phyloP scores from a whole-genome alignment of 1,140 invertebrate species.

The Saxidomus purpurata region DNA sequence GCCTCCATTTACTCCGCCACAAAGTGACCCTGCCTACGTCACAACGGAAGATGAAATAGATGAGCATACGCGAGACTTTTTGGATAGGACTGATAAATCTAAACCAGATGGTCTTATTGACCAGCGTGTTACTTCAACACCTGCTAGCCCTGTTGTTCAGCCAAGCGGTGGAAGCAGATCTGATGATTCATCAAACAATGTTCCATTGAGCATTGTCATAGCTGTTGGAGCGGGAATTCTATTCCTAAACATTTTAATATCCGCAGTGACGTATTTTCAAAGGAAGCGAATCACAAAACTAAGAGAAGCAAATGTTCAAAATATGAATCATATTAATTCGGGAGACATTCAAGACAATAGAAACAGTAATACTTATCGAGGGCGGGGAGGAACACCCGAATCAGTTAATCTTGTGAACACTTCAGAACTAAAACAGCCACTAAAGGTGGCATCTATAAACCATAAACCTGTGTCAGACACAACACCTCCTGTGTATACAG shows the following conservation, averaged over 20 bases:
- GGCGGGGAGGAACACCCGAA: background rate
- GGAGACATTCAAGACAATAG: constrained; percentile 5
- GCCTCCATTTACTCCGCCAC: constrained; percentile 47
- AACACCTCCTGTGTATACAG: constrained; percentile 43
- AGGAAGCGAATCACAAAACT: constrained; percentile 90
- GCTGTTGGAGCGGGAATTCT: constrained; percentile 97
- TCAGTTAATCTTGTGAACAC: constrained; percentile 5
- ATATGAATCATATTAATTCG: background rate
- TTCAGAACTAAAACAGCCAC: background rate
- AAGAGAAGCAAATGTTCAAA: constrained; percentile 1
- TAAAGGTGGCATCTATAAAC: background rate
- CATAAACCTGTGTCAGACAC: background rate
- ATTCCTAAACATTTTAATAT: constrained; percentile 96
- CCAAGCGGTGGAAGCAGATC: background rate
- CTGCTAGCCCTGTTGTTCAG: background rate
- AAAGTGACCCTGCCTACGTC: constrained; percentile 25
- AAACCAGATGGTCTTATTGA: constrained; percentile 27
- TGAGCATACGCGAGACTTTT: constrained; percentile 71
- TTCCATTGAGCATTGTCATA: constrained; percentile 90
- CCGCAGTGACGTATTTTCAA: constrained; percentile 97
- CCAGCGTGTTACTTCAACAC: background rate
- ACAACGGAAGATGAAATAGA: constrained; percentile 46
- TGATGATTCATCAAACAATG: constrained; percentile 51
- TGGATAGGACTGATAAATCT: constrained; percentile 66
- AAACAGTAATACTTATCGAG: background rate